These are phyloP conservation scores for Drosophila setosimentum DNA, from an alignment of 2,888 invertebrate genomes.

Conservation along the genomic window DNA sequence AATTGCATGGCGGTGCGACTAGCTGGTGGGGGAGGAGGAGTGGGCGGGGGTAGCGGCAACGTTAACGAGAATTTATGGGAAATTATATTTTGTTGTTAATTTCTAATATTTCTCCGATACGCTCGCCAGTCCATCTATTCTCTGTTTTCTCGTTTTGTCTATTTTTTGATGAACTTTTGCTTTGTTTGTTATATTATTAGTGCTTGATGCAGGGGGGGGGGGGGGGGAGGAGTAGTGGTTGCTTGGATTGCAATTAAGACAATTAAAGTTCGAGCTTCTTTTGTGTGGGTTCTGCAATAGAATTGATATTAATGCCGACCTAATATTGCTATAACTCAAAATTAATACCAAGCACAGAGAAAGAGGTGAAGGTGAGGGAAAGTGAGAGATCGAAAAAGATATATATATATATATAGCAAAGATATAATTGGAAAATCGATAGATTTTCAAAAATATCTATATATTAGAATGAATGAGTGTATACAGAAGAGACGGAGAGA, in stretches of 20 bases:
- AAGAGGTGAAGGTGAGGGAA: too few relatives aligned
- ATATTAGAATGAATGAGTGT: background rate
- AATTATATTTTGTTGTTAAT: conserved; percentile 78
- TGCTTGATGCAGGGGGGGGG: background rate
- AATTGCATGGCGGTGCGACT: conserved; percentile 53
- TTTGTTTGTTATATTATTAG: conserved; percentile 65
- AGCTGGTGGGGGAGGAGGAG: background rate
- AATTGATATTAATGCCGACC: conserved; percentile 73
- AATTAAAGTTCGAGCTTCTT: conserved; percentile 60
- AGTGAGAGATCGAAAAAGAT: background rate
- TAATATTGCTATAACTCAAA: conserved; percentile 73
- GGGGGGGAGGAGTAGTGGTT: conserved; percentile 4
- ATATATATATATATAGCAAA: background rate
- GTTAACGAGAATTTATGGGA: conserved; percentile 81
- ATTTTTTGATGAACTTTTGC: conserved; percentile 49
- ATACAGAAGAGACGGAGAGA: too few relatives aligned
- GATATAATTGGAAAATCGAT: too few relatives aligned
- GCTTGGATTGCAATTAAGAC: conserved; percentile 69
- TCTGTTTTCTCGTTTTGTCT: conserved; percentile 33
- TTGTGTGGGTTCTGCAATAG: conserved; percentile 48
- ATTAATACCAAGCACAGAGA: conserved; percentile 37
- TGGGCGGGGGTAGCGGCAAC: conserved; percentile 16
- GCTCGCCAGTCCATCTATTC: conserved; percentile 8
- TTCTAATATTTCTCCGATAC: conserved; percentile 70
- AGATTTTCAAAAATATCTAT: too few relatives aligned